A percentile compares a stretch with the other conserved stretches of the same genome.
These are phyloP conservation scores for Ichneumon xanthorius DNA, from an alignment of 2,888 invertebrate genomes.

Conservation along the genomic window DNA sequence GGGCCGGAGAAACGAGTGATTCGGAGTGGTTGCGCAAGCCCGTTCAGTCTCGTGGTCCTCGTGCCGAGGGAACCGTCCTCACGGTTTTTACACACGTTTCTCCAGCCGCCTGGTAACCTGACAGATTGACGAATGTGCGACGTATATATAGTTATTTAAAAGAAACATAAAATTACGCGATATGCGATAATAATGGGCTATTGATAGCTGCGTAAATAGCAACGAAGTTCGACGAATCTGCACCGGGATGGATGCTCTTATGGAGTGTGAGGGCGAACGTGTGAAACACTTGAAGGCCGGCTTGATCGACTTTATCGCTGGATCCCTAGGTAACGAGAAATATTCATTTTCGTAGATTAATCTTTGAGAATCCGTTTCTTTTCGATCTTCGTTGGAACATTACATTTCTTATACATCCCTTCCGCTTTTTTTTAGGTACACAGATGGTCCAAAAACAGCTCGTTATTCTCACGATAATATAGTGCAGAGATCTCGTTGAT, in stretches of 20 bases:
- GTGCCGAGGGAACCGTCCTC: background rate
- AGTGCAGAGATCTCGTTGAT: background rate
- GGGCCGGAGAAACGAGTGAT: constrained; percentile 6
- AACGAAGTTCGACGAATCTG: constrained; percentile 50
- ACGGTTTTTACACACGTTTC: constrained; percentile 11
- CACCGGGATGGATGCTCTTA: constrained; percentile 72
- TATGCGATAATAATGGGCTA: constrained; percentile 3
- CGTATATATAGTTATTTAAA: constrained; percentile 14
- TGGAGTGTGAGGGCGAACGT: constrained; percentile 64
- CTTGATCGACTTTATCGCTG: constrained; percentile 92
- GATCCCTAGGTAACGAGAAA: constrained; percentile 90
- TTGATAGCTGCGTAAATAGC: background rate
- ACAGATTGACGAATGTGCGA: constrained; percentile 63
- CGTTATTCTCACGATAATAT: background rate
- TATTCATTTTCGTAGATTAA: background rate
- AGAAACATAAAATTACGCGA: background rate
- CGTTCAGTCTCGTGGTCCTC: constrained; percentile 39
- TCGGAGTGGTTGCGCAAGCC: constrained; percentile 43
- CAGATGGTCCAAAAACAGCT: background rate
- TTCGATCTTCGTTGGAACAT: background rate
- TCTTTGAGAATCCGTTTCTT: background rate
- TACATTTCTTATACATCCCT: background rate
- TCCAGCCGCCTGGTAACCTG: constrained; percentile 39
- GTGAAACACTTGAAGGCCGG: constrained; percentile 87
- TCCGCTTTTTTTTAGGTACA: background rate